A percentile compares a stretch with the other conserved stretches of the same genome.
Evolutionary conservation across 1,140 invertebrate genomes (phyloP).

Genomic region (Aleiodes sp.): DNA sequence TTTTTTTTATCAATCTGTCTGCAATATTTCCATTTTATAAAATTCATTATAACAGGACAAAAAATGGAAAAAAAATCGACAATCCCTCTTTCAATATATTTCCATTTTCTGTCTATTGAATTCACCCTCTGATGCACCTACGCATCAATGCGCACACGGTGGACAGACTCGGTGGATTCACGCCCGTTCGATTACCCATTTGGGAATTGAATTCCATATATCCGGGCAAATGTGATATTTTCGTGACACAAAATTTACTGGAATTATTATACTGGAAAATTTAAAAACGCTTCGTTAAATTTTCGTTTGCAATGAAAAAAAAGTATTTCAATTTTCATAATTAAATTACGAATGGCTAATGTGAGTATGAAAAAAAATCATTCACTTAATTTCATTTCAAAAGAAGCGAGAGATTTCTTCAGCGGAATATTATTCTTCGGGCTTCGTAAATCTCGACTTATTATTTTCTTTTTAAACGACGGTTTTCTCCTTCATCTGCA

Average conservation of each 20-base stretch:
- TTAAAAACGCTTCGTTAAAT: neutral
- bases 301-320: neutral
- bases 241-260: neutral
- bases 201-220: conserved; percentile 32
- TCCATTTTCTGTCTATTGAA: neutral
- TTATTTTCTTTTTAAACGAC: neutral
- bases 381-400: neutral
- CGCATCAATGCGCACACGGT: conserved; percentile 14
- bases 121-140: neutral
- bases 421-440: neutral
- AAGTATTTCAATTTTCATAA: neutral
- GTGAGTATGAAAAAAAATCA: neutral
- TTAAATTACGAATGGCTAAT: neutral
- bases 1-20: no score
- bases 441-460: neutral
- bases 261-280: conserved; percentile 5
- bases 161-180: conserved; percentile 15
- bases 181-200: conserved; percentile 26
- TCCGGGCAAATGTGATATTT: conserved; percentile 23
- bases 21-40: no score
- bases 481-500: neutral
- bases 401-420: neutral
- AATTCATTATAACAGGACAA: no score
- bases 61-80: no score
- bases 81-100: neutral